Base-by-base conservation (phyloP, 2,113 vertebrate genomes). In the Carassius gibelio region DNA sequence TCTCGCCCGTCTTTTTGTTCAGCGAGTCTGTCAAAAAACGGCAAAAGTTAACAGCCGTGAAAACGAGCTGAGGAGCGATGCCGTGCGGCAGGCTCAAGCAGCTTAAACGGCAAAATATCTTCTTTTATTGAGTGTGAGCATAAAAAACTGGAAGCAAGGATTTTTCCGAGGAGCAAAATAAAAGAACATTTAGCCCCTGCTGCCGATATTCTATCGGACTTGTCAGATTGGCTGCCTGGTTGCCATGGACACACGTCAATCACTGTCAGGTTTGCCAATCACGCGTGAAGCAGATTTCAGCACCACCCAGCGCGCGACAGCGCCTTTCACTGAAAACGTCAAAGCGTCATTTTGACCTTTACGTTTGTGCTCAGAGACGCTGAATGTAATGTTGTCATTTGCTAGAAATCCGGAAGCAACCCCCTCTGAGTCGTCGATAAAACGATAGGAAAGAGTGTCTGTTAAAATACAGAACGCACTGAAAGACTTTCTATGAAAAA, bases 201-300 rank as follows among this genome's bases (percentile, higher is more conserved):
- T 87, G 91, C 94, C 92, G 93, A 94, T 94, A 94, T 87, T 93
- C 96, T 95, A 95, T 94, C 94, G 95, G 95, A 94, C 94, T 96
- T 95, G 95, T 96, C 95, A 96, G 95, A 95, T 94, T 95, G 96
- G 95, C 92, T 93, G 94, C 91, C 84, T 88, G 91, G 96, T 96
- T 96, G 94, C 96, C 95, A 96, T 95, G 96, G 96, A 93, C 94
- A 92, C 95, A 94, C 96, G 96, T 97, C 96, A 96, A 95, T 98
- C 97, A 97, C 93, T 93, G 94, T 94, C 95, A 93, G 89, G 90
- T 95, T 95, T 95, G 94, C 97, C 97, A 97, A 97, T 98, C 96
- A 93, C 93, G 90, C 91, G 90, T 90, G 90, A 87, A 92, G 85
- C 82, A 86, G 88, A 88, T 91, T 92, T 94, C 94, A 93, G 95